Conservation (phyloP, 1,140 invertebrate species). For the Drosophila nikananu region DNA sequence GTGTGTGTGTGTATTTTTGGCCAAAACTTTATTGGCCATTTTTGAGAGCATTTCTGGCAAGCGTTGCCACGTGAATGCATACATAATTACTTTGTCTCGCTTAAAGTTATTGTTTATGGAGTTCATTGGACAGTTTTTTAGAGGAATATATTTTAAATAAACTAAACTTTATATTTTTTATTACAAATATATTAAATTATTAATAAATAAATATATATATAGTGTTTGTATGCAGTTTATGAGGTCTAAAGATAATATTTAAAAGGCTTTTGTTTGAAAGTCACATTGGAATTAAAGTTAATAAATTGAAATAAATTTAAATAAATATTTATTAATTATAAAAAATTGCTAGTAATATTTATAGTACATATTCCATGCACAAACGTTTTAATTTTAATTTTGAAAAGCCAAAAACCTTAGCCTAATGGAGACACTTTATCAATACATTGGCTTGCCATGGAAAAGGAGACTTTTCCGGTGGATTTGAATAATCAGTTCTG, state of each 20-base stretch:
- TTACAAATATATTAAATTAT: neutral
- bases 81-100: constrained; percentile 10
- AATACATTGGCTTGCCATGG: neutral
- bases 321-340: neutral
- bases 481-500: constrained; percentile 33
- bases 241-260: neutral
- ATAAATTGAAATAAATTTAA: neutral
- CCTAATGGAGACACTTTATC: neutral
- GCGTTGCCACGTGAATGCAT: constrained; percentile 20
- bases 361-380: too few relatives aligned
- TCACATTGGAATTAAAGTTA: neutral
- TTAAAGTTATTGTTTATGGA: neutral
- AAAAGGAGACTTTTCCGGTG: constrained; percentile 2
- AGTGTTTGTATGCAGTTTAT: neutral
- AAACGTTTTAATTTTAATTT: neutral
- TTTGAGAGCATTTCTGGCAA: constrained; percentile 14
- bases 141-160: too few relatives aligned
- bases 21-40: constrained; percentile 47
- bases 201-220: neutral
- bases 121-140: neutral
- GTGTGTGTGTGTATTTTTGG: constrained; percentile 2
- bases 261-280: neutral
- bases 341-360: too few relatives aligned
- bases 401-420: neutral
- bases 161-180: too few relatives aligned